Percentiles rank a stretch among this genome's conserved stretches.
These are phyloP conservation scores for Smutsia gigantea DNA, from an alignment of 2,797 vertebrate genomes.

Conservation along the genomic window DNA sequence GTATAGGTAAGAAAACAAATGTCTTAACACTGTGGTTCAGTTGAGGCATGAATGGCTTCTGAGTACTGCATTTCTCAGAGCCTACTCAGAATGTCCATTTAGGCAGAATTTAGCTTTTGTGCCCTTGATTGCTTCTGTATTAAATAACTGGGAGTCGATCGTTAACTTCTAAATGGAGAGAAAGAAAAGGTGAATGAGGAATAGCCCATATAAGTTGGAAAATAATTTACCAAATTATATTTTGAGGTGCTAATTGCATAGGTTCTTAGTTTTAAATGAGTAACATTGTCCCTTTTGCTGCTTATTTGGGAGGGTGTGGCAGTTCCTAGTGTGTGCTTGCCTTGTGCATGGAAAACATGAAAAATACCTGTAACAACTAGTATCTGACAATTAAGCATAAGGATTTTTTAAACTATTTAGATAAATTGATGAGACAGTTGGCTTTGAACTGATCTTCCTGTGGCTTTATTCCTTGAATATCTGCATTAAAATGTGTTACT, in stretches of 20 bases:
- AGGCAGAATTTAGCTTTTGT: conserved; percentile 19
- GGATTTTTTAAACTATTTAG: background rate
- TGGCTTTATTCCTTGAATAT: background rate
- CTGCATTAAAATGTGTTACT: background rate
- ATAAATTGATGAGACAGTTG: background rate
- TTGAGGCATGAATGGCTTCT: background rate
- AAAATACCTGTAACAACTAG: background rate
- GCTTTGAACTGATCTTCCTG: background rate
- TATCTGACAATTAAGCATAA: background rate
- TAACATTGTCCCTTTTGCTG: background rate
- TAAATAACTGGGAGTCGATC: background rate
- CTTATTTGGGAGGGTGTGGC: background rate
- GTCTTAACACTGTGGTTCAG: background rate
- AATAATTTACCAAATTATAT: background rate
- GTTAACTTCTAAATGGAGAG: background rate
- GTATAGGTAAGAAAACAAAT: background rate
- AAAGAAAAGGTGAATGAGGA: background rate
- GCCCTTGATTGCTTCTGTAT: background rate
- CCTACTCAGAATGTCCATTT: background rate
- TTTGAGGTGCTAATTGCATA: background rate
- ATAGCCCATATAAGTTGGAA: background rate
- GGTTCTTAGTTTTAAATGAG: background rate
- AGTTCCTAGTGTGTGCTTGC: background rate
- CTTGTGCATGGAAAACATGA: background rate
- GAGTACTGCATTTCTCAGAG: background rate